phyloP scores from a whole-genome alignment of 2,113 vertebrate species.

The Festucalex cinctus region DNA sequence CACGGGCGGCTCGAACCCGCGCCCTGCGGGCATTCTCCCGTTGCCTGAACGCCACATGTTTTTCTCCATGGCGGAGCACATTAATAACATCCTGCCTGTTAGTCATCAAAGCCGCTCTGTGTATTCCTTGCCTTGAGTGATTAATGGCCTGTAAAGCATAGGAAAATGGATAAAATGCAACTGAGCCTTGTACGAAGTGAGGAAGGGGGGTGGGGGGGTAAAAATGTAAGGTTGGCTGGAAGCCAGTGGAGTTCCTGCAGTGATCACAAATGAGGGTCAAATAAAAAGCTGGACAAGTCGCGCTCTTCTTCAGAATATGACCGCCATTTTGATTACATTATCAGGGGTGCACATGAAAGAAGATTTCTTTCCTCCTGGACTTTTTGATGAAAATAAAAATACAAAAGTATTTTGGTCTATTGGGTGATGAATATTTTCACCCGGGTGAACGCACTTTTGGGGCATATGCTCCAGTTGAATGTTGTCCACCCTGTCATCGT shows the following conservation, averaged over 20 bases:
- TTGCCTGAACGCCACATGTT: conserved; percentile 67
- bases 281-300: conserved; percentile 31
- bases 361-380: too few species aligned
- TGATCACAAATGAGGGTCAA: conserved; percentile 51
- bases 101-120: conserved; percentile 26
- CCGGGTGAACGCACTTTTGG: too few species aligned
- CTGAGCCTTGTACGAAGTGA: neutral
- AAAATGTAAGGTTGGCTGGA: conserved; percentile 47
- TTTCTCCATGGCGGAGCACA: conserved; percentile 49
- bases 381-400: too few species aligned
- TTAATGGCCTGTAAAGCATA: conserved; percentile 49
- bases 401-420: too few species aligned
- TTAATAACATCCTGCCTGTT: conserved; percentile 62
- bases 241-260: conserved; percentile 51
- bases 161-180: conserved; percentile 47
- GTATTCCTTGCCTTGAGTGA: conserved; percentile 54
- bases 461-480: too few species aligned
- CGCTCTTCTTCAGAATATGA: neutral
- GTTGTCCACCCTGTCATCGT: too few species aligned
- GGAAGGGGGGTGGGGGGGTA: conserved; percentile 16
- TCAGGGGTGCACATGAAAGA: too few species aligned
- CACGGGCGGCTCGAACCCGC: conserved; percentile 32
- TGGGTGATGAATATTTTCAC: too few species aligned
- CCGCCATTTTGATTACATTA: neutral
- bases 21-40: conserved; percentile 47